These are phyloP conservation scores for Ginglymostoma cirratum DNA, from an alignment of 2,113 vertebrate species.

Conservation along the genomic window DNA sequence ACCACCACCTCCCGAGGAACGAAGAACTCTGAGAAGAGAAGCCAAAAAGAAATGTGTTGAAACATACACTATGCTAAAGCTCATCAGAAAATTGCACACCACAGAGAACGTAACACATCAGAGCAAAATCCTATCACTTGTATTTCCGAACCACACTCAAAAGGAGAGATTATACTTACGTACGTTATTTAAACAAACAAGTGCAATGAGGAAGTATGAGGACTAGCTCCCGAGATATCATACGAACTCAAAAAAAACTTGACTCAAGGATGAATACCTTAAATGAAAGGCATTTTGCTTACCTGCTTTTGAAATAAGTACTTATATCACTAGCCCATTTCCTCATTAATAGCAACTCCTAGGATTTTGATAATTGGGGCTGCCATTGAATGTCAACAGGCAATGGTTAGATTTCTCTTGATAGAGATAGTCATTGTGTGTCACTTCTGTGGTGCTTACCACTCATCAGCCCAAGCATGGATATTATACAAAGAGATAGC, in stretches of 20 bases:
- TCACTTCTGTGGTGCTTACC: no score
- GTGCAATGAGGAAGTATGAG: no score
- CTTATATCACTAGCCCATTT: no score
- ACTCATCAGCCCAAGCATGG: no score
- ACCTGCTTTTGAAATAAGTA: neutral
- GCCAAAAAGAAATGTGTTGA: neutral
- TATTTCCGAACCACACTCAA: neutral
- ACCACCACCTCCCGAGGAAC: neutral
- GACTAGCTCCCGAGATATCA: neutral
- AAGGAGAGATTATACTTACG: neutral
- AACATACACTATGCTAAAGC: neutral
- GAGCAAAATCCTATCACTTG: neutral
- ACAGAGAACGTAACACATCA: neutral
- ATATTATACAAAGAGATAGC: no score
- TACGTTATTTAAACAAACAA: neutral
- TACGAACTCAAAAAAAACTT: neutral
- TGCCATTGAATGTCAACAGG: neutral
- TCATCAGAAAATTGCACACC: neutral
- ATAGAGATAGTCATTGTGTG: no score
- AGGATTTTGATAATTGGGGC: no score
- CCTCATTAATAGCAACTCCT: no score
- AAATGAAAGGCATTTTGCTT: neutral
- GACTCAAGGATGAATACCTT: neutral
- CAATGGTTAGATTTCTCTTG: neutral
- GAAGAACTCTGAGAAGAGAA: slow-evolving; percentile 17